phyloP scores from a whole-genome alignment of 2,113 vertebrate species.

The Rhipidura dahli region DNA sequence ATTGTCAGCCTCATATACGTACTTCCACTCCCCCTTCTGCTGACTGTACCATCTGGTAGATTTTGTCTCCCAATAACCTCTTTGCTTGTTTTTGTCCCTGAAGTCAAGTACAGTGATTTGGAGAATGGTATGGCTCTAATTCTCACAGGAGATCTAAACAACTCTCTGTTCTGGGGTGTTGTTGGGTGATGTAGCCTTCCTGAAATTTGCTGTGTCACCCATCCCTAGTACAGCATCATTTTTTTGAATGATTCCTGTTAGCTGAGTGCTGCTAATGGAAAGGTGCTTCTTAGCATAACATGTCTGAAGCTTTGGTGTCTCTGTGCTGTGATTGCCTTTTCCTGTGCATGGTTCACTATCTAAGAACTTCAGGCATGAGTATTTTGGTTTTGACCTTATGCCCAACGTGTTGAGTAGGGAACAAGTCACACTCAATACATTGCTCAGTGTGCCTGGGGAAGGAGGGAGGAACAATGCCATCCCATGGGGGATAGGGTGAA shows the following conservation, averaged over 20 bases:
- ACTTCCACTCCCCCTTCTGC: neutral
- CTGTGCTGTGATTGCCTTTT: neutral
- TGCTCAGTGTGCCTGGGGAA: neutral
- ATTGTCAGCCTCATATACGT: neutral
- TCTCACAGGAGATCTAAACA: neutral
- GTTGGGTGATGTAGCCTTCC: neutral
- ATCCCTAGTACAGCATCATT: neutral
- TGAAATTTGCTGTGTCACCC: neutral
- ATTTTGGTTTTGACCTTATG: neutral
- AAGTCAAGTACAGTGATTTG: neutral
- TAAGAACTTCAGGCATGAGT: neutral
- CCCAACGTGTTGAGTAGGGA: neutral
- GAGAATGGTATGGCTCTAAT: neutral
- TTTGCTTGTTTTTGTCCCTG: neutral
- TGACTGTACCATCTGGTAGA: neutral
- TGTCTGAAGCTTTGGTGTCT: neutral
- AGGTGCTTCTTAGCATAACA: neutral
- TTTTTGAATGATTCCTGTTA: neutral
- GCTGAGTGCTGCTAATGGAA: neutral
- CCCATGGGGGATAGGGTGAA: neutral
- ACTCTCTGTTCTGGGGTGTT: neutral
- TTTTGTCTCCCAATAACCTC: neutral
- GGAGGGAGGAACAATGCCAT: neutral
- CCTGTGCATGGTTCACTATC: neutral
- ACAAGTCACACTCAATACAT: neutral